Percentiles rank a stretch among this genome's conserved stretches.
phyloP scores from a whole-genome alignment of 1,140 invertebrate genomes.

The Heliconius eleuchia region DNA sequence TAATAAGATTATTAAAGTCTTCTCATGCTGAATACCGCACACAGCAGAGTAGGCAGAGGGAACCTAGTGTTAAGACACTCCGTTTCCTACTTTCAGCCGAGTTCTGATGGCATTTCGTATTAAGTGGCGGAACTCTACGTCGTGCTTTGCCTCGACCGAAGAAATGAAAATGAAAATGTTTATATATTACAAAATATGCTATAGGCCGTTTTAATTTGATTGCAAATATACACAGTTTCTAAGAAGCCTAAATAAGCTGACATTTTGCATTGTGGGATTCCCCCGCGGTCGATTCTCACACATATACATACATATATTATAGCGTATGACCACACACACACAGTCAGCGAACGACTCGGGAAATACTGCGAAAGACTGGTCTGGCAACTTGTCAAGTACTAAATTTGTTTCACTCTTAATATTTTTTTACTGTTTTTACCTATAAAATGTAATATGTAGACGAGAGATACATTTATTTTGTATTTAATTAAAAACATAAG shows the following conservation, averaged over 20 bases:
- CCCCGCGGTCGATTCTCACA: conserved; percentile 47
- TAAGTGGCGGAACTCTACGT: too few relatives aligned
- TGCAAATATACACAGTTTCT: conserved; percentile 23
- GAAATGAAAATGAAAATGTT: too few relatives aligned
- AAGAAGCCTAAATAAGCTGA: conserved; percentile 43
- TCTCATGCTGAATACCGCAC: too few relatives aligned
- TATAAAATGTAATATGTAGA: neutral
- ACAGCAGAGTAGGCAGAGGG: too few relatives aligned
- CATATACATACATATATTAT: conserved; percentile 12
- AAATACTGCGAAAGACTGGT: conserved; percentile 22
- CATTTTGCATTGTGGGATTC: conserved; percentile 67
- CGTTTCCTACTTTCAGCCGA: too few relatives aligned
- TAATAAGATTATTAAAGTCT: too few relatives aligned
- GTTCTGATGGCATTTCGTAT: too few relatives aligned
- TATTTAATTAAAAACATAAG: neutral
- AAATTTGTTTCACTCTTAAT: neutral
- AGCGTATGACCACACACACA: conserved; percentile 26
- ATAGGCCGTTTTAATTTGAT: neutral
- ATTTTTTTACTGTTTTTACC: neutral
- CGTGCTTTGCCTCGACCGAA: too few relatives aligned
- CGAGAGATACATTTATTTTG: neutral
- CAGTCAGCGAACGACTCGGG: neutral
- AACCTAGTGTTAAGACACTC: too few relatives aligned
- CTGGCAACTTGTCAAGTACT: conserved; percentile 18
- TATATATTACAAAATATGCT: neutral